Base-by-base conservation (phyloP, 2,888 invertebrate species). In the Carpatolechia fugitivella region DNA sequence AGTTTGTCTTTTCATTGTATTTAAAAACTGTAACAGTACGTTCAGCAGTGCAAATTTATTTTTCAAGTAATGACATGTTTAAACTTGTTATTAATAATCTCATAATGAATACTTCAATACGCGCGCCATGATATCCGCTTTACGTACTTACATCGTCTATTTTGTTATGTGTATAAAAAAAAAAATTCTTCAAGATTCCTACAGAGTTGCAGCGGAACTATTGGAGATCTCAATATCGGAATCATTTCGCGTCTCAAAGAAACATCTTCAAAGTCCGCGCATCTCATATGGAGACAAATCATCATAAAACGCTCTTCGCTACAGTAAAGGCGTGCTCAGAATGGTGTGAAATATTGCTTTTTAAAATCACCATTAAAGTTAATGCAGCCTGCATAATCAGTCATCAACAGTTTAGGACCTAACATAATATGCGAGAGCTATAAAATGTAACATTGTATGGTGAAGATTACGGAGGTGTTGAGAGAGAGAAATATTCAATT, bases 401-500 rank as follows among this genome's bases (percentile, higher is more conserved):
- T 87, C 87, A 88, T 89, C 87, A 84, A 82, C 80, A 82, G 85
- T 85, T 89, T 87, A 88, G 87, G 80, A 74, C 78, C 85, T 89
- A 88, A 89, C 88, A 88, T 86, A 90, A 88, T 90, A 79, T 77
- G 73, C 65, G 76, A 60, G 64, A 74, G 84, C 73, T 72, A 78
- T 90, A 88, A 90, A 88, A 80, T 60, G 75, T 80, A 82, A 90
- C 90, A 87, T 85, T 90, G 90, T 90, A 88, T 74, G 65, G 71
- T 72, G 75, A 70, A 73, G 76, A 64, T 78, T 74, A 72, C 59
- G 76, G 74, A 90, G 89, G 90, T 90, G 90, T 90, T 89, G 90
- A 89, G 88, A 84, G 86, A 75, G 75, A 83, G 86, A 82, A 88
- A 89, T 90, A 90, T 90, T 90, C 90, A 90, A 90, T 90, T 90